Conservation (phyloP, 2,113 vertebrate species). For the Phyllostomus discolor region DNA sequence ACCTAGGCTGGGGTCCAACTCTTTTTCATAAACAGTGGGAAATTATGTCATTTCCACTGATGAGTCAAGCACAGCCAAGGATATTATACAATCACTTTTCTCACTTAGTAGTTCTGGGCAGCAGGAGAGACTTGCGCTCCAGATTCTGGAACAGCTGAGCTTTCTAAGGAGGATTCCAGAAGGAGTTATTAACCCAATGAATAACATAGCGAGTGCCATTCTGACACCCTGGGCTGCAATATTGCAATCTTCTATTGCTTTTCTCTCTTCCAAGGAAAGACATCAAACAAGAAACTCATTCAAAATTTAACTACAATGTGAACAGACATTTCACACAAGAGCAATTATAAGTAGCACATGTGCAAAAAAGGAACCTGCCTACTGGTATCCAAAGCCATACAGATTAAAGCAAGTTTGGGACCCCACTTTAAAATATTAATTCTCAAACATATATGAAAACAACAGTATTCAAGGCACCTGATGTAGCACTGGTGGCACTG, state of each 20-base stretch:
- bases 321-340: slow-evolving; percentile 9
- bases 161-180: slow-evolving; percentile 36
- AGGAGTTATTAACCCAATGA: not conserved
- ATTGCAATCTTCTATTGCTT: not conserved
- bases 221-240: not conserved
- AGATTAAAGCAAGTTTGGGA: not conserved
- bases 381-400: not conserved
- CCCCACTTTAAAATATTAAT: not conserved
- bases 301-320: not conserved
- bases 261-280: slow-evolving; percentile 16
- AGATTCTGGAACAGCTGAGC: not conserved
- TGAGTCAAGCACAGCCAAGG: not conserved
- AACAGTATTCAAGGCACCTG: not conserved
- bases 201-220: not conserved
- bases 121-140: not conserved
- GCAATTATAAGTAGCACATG: not conserved
- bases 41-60: not conserved
- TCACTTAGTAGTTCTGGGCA: not conserved
- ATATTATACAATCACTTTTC: not conserved
- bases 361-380: not conserved
- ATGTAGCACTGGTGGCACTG: not conserved
- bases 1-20: not conserved
- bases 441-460: slow-evolving; percentile 7
- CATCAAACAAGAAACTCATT: not conserved
- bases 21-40: not conserved